phyloP scores from a whole-genome alignment of 2,113 vertebrate species.

The Columbina picui region DNA sequence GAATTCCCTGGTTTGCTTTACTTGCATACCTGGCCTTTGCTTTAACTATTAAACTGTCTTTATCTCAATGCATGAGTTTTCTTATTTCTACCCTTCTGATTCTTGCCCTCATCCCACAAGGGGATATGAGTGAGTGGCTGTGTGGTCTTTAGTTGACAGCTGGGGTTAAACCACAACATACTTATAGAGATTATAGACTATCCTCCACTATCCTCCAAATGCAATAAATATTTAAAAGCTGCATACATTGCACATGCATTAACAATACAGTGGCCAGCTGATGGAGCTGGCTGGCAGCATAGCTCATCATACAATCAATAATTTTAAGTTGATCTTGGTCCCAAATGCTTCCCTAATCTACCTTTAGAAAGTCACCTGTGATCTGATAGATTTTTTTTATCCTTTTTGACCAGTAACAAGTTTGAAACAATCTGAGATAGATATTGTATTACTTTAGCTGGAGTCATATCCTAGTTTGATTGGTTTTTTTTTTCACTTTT shows the following conservation, averaged over 20 bases:
- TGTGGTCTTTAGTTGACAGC: too few relatives aligned
- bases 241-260: background rate
- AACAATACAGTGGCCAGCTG: background rate
- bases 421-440: background rate
- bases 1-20: too few relatives aligned
- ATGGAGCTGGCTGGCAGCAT: background rate
- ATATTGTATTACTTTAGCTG: background rate
- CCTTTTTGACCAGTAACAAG: background rate
- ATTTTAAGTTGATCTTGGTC: fast-evolving
- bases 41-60: too few relatives aligned
- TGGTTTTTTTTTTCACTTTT: background rate
- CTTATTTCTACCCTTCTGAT: too few relatives aligned
- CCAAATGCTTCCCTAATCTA: background rate
- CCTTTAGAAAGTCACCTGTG: background rate
- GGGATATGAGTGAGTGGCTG: too few relatives aligned
- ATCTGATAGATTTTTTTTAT: background rate
- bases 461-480: background rate
- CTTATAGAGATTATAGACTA: background rate
- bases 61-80: too few relatives aligned
- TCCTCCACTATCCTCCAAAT: background rate
- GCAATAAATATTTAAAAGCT: background rate
- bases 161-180: too few relatives aligned
- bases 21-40: too few relatives aligned
- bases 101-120: too few relatives aligned
- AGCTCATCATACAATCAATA: background rate